Conservation (phyloP, 2,888 invertebrate species). For the Rosalia funebris region DNA sequence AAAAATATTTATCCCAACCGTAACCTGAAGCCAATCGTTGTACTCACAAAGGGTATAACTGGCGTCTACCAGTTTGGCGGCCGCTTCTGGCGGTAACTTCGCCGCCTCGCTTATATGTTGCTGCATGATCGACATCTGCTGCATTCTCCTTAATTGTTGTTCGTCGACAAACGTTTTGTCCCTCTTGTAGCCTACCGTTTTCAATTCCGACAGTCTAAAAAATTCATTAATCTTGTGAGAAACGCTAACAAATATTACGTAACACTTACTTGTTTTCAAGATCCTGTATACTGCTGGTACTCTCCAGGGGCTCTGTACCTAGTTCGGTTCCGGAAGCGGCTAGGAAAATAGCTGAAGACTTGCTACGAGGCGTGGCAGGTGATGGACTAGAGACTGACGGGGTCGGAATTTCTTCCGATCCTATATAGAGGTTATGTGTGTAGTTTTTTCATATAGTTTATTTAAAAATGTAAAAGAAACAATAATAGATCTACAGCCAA, state of each 20-base stretch:
- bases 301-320: conserved; percentile 50
- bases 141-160: conserved; percentile 75
- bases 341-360: conserved; percentile 51
- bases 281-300: conserved; percentile 32
- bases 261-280: conserved; percentile 56
- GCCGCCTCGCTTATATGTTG: conserved; percentile 74
- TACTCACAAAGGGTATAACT: conserved; percentile 78
- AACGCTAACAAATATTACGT: neutral
- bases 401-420: conserved; percentile 37
- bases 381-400: conserved; percentile 29
- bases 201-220: conserved; percentile 77
- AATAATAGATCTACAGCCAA: no score
- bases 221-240: no score
- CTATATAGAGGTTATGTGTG: no score
- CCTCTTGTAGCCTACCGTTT: conserved; percentile 77
- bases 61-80: conserved; percentile 77
- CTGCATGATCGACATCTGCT: conserved; percentile 80
- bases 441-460: no score
- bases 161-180: conserved; percentile 82
- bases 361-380: conserved; percentile 33
- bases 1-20: conserved; percentile 25
- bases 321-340: conserved; percentile 55
- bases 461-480: no score
- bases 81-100: conserved; percentile 77
- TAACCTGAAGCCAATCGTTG: no score